Evolutionary conservation across 2,113 vertebrate genomes (phyloP), one percentile per base, ranked within the genome.

Genomic region (Ursus arctos): DNA sequence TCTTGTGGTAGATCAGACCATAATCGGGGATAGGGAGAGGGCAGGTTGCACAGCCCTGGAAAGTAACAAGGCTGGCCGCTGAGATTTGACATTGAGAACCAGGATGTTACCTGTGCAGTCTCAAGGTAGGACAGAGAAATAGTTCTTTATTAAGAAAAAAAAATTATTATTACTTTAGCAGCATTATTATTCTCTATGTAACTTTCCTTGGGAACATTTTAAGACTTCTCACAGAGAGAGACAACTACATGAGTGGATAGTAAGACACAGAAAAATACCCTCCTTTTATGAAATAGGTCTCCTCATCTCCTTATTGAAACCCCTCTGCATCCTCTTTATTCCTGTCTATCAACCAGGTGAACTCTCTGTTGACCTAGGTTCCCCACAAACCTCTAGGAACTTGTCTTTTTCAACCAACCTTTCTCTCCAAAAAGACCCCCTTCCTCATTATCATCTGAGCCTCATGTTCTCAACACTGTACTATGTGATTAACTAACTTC

Each of bases 1-100:
- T 81, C 91, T 97, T 98, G 91, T 93, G 94, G 80, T 98, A 98
- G 96, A 97, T 94, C 94, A 97, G 95, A 95, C 69, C 59, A 74
- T 90, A 96, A 77, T 77, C 26, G 53, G 97, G 85, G 83, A 94
- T 95, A 89, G 71, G 76, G 84, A 96, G 91, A 91, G 92, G 83
- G 79, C 87, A 98, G 94, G 91, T 43, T 43, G 36, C 33, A 53
- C 8, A 95, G 86, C 51, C 63, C 53, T 74, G 26, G 76, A 93
- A 89, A 97, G 94, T 49, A 84, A 9, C 4, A 67, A 82, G 76
- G 31, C 13, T 97, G 88, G 79, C 63, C 81, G 61, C 98, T 83
- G 91, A 81, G 61, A 72, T 16, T 79, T 87, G 21, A 18, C 11
- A 63, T 21, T 40, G 63, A 97, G 81, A 74, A 88, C 10, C 53